phyloP scores from a whole-genome alignment of 2,888 invertebrate genomes.

The Latrodectus elegans region DNA sequence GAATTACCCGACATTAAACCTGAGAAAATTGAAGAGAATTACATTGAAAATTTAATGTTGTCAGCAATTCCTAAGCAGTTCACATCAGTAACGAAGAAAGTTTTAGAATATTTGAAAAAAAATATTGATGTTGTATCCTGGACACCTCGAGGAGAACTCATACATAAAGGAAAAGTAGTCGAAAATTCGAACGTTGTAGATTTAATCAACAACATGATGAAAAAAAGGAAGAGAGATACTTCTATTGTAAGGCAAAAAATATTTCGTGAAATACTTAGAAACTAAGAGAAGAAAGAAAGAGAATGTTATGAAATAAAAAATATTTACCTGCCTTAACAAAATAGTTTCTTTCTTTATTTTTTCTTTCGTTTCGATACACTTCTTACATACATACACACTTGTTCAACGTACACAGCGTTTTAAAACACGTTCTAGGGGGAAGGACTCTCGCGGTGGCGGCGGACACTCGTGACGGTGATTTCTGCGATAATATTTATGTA shows the following conservation, averaged over 20 bases:
- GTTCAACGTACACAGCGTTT: no score
- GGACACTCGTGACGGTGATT: no score
- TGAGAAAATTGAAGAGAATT: not conserved
- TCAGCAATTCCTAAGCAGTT: not conserved
- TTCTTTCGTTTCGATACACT: no score
- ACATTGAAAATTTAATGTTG: not conserved
- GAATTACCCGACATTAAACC: not conserved
- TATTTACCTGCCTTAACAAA: no score
- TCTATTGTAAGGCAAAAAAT: not conserved
- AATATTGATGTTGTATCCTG: not conserved
- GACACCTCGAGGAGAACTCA: not conserved
- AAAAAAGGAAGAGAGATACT: not conserved
- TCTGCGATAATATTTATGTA: no score
- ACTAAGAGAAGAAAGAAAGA: no score
- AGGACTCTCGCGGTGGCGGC: no score
- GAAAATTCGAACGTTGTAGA: not conserved
- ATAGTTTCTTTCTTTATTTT: no score
- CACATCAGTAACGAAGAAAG: not conserved
- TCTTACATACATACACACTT: no score
- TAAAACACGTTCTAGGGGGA: no score
- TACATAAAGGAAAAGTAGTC: not conserved
- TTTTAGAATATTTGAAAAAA: slow-evolving; percentile 6
- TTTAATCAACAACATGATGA: slow-evolving; percentile 4
- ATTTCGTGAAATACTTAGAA: not conserved
- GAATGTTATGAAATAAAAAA: no score